Conservation (phyloP, 2,888 invertebrate genomes). For the Nebria salina region DNA sequence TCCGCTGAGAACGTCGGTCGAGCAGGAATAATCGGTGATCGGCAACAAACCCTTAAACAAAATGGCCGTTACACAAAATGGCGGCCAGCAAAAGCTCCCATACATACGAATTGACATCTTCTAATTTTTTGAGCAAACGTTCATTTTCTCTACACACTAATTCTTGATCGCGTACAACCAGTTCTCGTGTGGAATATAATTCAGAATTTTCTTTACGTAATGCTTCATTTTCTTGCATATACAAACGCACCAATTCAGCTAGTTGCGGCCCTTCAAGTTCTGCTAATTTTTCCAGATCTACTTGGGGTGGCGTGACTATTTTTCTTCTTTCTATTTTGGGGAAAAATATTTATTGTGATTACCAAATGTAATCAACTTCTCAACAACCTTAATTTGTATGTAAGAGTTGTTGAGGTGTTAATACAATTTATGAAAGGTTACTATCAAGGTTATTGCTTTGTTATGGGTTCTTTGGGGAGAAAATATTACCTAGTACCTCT, state of each 20-base stretch:
- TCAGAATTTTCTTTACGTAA: conserved; percentile 87
- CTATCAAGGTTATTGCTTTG: not conserved
- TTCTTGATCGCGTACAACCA: conserved; percentile 88
- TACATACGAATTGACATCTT: conserved; percentile 87
- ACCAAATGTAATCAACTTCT: conserved; percentile 4
- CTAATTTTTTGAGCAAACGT: conserved; percentile 83
- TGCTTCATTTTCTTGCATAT: conserved; percentile 83
- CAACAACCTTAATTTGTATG: not conserved
- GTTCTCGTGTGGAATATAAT: conserved; percentile 80
- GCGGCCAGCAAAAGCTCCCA: conserved; percentile 18
- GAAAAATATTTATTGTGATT: not conserved
- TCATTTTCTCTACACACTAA: conserved; percentile 91
- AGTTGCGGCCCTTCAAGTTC: conserved; percentile 82
- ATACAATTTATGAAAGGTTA: not conserved
- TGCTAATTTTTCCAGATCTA: conserved; percentile 78
- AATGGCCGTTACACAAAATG: not conserved
- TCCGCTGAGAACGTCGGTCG: conserved; percentile 76
- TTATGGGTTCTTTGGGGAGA: not conserved
- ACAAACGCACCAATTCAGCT: conserved; percentile 84
- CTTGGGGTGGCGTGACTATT: conserved; percentile 67
- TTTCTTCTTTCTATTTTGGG: conserved; percentile 54
- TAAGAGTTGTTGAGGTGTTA: no score
- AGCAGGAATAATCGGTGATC: conserved; percentile 84
- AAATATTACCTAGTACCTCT: conserved; percentile 66
- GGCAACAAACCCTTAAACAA: conserved; percentile 75